Evolutionary conservation across 1,140 invertebrate species (phyloP).

Genomic region (Oncopodura yosiiana): DNA sequence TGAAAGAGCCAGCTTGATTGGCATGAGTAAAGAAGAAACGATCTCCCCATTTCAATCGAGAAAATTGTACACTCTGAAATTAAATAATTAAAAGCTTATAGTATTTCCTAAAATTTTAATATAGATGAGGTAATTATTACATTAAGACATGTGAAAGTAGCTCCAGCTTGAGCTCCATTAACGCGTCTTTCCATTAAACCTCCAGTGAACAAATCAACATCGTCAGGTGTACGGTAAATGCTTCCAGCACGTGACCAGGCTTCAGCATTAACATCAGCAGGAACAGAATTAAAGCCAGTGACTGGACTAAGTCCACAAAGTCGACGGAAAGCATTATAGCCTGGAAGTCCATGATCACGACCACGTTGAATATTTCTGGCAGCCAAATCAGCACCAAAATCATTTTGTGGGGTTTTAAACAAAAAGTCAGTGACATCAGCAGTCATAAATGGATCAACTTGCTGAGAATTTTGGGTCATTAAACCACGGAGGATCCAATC

Average conservation of each 20-base stretch:
- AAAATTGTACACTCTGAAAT: conserved; percentile 39
- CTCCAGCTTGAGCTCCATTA: conserved; percentile 46
- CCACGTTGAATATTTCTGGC: conserved; percentile 49
- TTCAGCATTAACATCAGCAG: not conserved
- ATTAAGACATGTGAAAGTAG: conserved; percentile 49
- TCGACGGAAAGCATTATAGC: conserved; percentile 36
- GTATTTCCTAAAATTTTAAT: no score
- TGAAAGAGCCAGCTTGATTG: conserved; percentile 37
- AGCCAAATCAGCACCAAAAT: conserved; percentile 62
- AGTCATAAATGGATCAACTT: conserved; percentile 84
- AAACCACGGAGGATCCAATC: conserved; percentile 79
- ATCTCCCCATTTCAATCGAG: conserved; percentile 38
- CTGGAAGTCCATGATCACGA: conserved; percentile 37
- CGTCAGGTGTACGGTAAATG: conserved; percentile 36
- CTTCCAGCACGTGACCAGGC: not conserved
- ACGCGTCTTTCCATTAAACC: conserved; percentile 44
- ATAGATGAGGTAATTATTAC: no score
- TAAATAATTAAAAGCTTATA: no score
- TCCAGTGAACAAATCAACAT: conserved; percentile 49
- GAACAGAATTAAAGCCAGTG: not conserved
- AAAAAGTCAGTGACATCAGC: conserved; percentile 87
- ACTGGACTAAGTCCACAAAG: conserved; percentile 34
- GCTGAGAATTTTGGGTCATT: conserved; percentile 81
- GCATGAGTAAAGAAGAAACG: conserved; percentile 39
- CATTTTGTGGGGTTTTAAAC: conserved; percentile 70